Conservation (phyloP, 1,140 invertebrate species). For the Monochamus saltuarius region DNA sequence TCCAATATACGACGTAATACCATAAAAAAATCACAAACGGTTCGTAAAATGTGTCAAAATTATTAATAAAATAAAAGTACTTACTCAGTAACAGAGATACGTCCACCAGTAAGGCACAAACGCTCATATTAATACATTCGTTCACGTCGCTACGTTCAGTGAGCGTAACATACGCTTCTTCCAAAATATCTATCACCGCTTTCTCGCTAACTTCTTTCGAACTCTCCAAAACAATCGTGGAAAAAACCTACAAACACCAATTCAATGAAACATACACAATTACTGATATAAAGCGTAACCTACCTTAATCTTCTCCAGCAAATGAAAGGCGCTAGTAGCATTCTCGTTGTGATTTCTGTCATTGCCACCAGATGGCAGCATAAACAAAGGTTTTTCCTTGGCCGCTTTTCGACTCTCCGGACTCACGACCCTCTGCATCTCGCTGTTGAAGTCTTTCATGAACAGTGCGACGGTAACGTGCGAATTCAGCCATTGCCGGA, state of each 20-base stretch:
- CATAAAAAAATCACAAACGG: no score
- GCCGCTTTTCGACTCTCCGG: conserved; percentile 13
- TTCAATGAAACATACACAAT: background rate
- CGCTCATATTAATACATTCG: conserved; percentile 27
- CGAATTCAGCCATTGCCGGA: conserved; percentile 43
- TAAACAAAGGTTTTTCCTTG: conserved; percentile 31
- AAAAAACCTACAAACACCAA: conserved; percentile 33
- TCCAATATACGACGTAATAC: no score
- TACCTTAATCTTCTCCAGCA: conserved; percentile 36
- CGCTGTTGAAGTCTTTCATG: conserved; percentile 30
- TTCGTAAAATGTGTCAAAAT: conserved; percentile 2
- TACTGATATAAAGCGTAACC: background rate
- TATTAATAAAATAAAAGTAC: conserved; percentile 13
- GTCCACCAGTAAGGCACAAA: conserved; percentile 34
- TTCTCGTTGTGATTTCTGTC: conserved; percentile 31
- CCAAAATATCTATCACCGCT: conserved; percentile 22
- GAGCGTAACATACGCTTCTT: conserved; percentile 24
- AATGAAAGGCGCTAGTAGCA: conserved; percentile 31
- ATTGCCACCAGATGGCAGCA: conserved; percentile 35
- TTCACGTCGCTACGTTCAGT: conserved; percentile 40
- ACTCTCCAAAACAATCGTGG: conserved; percentile 19
- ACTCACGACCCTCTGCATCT: conserved; percentile 23
- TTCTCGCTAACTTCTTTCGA: conserved; percentile 13
- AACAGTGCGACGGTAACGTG: conserved; percentile 39
- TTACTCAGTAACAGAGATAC: conserved; percentile 38